A percentile compares a stretch with the other conserved stretches of the same genome.
Conservation (phyloP, 2,797 vertebrate species). For the Spondyliosoma cantharus region DNA sequence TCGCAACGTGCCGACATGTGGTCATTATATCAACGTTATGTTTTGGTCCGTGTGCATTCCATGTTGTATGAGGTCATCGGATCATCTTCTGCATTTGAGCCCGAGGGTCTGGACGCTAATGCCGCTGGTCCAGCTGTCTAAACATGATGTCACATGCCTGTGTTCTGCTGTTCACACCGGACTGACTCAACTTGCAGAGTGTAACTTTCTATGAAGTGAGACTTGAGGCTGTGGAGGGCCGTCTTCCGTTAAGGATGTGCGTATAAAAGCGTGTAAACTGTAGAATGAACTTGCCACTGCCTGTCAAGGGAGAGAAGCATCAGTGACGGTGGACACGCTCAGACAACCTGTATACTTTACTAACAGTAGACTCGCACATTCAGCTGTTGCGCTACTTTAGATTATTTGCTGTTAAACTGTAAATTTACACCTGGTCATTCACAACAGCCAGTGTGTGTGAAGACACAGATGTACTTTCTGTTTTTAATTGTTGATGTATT, state of each 20-base stretch:
- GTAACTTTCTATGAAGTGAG: constrained; percentile 18
- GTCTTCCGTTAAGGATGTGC: not conserved
- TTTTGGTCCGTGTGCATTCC: constrained; percentile 46
- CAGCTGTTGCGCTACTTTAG: too few relatives aligned
- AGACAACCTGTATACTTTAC: not conserved
- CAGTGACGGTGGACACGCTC: not conserved
- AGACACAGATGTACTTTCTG: too few relatives aligned
- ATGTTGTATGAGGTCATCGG: constrained; percentile 46
- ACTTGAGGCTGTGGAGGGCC: not conserved
- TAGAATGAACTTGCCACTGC: not conserved
- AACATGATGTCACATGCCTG: constrained; percentile 63
- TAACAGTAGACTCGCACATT: too few relatives aligned
- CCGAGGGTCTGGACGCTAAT: constrained; percentile 31
- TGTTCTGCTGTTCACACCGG: constrained; percentile 33
- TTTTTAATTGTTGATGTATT: too few relatives aligned
- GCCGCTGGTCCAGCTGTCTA: constrained; percentile 63
- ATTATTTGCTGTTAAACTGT: too few relatives aligned
- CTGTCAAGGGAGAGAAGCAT: not conserved
- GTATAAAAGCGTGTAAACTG: not conserved
- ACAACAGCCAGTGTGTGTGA: too few relatives aligned
- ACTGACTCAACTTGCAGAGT: not conserved
- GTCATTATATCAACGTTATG: constrained; percentile 48
- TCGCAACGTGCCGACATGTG: constrained; percentile 37
- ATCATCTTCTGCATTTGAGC: constrained; percentile 26
- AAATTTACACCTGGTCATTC: too few relatives aligned